Evolutionary conservation across 1,140 invertebrate genomes (phyloP), one percentile per base, ranked within the genome.

Genomic region (Stegodyphus dumicola): DNA sequence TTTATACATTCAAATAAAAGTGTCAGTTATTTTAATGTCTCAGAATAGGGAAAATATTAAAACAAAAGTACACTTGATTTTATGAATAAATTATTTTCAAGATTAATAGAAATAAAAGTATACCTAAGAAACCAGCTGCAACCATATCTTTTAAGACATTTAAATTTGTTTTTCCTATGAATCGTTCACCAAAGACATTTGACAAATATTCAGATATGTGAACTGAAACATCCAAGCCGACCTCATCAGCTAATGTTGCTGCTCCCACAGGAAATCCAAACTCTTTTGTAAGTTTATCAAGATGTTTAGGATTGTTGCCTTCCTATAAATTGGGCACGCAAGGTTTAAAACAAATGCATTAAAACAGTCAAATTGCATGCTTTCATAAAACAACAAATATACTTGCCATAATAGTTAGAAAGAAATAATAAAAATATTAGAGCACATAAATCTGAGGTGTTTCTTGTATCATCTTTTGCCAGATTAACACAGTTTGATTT

Each of bases 251-350:
- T 11, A 99, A n/a, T n/a, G n/a, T n/a, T n/a, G n/a, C n/a, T n/a
- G n/a, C 94, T 75, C 98, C 98, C 7, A 99, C 97, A 0, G 98
- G 98, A 91, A 99, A 99, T 13, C 98, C 98, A 90, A 98, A 99
- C 83, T 94, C 92, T 89, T 96, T 98, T 0, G 95, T 96, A 70
- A 97, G 90, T 88, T 93, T 94, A 91, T 99, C 98, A 77, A 99
- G 90, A 69, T 96, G 93, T 88, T 95, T 95, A 6, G 98, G 97
- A 89, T 94, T 94, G 9, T 97, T 94, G 67, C 98, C 98, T 93
- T 99, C 99, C 93, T 94, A 86, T 15, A 89, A 69, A 76, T 64
- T 33, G 33, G 33, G 3, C 33, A 33, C 1, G 33, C 1, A 33
- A 33, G 33, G 33, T 33, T 33, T 1, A 3, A 33, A 33, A 33